Evolutionary conservation across 2,888 invertebrate species (phyloP), one percentile per base, ranked within the genome.

Genomic region (Aricia artaxerxes): DNA sequence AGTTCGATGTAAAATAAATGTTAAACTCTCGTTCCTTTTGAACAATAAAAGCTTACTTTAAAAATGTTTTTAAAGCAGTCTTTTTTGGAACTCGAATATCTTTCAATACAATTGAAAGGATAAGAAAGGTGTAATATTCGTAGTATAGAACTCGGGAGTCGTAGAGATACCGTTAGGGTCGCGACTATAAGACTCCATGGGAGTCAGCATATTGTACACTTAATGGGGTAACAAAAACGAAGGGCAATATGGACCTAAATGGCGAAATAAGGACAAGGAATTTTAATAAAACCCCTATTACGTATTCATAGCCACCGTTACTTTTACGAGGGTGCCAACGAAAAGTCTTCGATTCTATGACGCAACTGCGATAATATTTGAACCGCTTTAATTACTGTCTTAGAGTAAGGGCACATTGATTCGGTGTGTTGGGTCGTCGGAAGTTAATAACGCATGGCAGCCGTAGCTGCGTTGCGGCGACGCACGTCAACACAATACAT

Each of bases 241-340:
- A 91, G 88, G 90, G 84, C 85, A 85, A 84, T 86, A 84, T 82
- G 86, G 86, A 84, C 86, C 89, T 85, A 85, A 89, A 90, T 87
- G 86, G 87, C 89, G 88, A 90, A 91, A 92, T 91, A 92, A 91
- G 91, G 91, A 87, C 90, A 89, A 90, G 92, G 91, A 92, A 93
- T 92, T 93, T 94, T 93, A 92, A 93, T 94, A 93, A 92, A 93
- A 93, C 89, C 90, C 92, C 91, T 92, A 92, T 93, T 93, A 92
- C 90, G 91, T 92, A 93, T 93, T 93, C 92, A 91, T 87, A 88
- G 88, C 88, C 89, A 88, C 89, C 90, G 90, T 92, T 89, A 90
- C 89, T 92, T 92, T 92, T 92, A 93, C 90, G 92, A 88, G 44
- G 44, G 49, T 31, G 38, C 38, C 35, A 35, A 69, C 69, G 5